These are phyloP conservation scores for Antennarius striatus DNA, from an alignment of 2,113 vertebrate genomes.

Conservation along the genomic window DNA sequence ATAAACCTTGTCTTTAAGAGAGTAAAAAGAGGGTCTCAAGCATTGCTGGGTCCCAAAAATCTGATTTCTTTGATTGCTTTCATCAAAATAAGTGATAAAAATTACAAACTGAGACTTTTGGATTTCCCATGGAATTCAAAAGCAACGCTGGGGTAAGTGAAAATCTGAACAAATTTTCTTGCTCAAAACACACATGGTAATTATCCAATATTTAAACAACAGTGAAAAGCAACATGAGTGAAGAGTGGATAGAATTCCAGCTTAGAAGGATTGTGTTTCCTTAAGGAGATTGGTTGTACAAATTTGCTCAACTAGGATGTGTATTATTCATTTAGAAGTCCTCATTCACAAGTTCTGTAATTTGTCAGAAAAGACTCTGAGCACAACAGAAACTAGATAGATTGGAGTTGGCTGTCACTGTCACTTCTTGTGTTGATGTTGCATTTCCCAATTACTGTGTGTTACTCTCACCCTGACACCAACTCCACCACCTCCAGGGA, in stretches of 20 bases:
- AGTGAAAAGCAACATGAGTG: conserved; percentile 30
- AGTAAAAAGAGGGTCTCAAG: conserved; percentile 8
- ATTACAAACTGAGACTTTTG: conserved; percentile 21
- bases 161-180: conserved; percentile 41
- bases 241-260: conserved; percentile 43
- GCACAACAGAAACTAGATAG: conserved; percentile 55
- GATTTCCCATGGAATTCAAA: conserved; percentile 45
- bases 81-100: conserved; percentile 53
- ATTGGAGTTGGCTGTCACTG: conserved; percentile 63
- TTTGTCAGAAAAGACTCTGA: conserved; percentile 54
- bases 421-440: conserved; percentile 31
- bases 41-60: conserved; percentile 15
- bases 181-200: conserved; percentile 28
- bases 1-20: conserved; percentile 22
- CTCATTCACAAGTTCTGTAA: conserved; percentile 54
- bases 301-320: conserved; percentile 50
- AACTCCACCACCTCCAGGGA: conserved; percentile 29
- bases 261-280: conserved; percentile 53
- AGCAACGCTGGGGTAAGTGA: conserved; percentile 58
- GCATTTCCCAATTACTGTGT: conserved; percentile 16
- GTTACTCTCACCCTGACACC: conserved; percentile 39
- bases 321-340: conserved; percentile 64
- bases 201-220: conserved; percentile 53
- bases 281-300: conserved; percentile 52
- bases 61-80: conserved; percentile 57